Evolutionary conservation across 2,797 vertebrate species (phyloP), one percentile per base, ranked within the genome.

Genomic region (Poeciliopsis paucimaculata): DNA sequence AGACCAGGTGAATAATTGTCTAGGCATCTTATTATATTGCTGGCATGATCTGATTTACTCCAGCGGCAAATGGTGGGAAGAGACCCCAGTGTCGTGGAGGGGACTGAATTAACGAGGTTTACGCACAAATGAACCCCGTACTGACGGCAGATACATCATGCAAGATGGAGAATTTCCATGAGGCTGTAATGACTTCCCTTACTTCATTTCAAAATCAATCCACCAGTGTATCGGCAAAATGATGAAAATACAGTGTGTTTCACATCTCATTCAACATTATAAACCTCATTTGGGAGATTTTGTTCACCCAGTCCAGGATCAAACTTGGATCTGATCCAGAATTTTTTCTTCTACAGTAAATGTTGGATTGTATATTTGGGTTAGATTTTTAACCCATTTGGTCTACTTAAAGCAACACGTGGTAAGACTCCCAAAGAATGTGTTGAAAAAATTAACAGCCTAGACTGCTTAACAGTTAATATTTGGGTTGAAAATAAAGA

Each of bases 1-100:
- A 86, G 91, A 87, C 90, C 90, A 89, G 93, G 88, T 92, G 93
- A 93, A 84, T 92, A 93, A 94, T 92, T 88, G 90, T 93, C 86
- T 62, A 53, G 90, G 90, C 90, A 89, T 92, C 90, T 92, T 93
- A 91, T 93, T 93, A 91, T 90, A 86, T 89, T 84, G 81, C 84
- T 84, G 89, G 80, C 86, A 80, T 93, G 90, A 90, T 91, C 86
- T 92, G 92, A 94, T 94, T 92, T 90, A 92, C 84, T 89, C 46
- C 84, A 53, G 87, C 82, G 88, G 90, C 87, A 90, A 93, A 93
- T 89, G 85, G 89, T 92, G 86, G 88, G 87, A 91, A 89, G 80
- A 87, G 72, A 90, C 89, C 88, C 43, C 46, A 47, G 81, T 88
- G 83, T 87, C 79, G 26, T 80, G 82, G 80, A 79, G 89, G 86